phyloP scores from a whole-genome alignment of 2,113 vertebrate genomes.

The Malurus elegans region DNA sequence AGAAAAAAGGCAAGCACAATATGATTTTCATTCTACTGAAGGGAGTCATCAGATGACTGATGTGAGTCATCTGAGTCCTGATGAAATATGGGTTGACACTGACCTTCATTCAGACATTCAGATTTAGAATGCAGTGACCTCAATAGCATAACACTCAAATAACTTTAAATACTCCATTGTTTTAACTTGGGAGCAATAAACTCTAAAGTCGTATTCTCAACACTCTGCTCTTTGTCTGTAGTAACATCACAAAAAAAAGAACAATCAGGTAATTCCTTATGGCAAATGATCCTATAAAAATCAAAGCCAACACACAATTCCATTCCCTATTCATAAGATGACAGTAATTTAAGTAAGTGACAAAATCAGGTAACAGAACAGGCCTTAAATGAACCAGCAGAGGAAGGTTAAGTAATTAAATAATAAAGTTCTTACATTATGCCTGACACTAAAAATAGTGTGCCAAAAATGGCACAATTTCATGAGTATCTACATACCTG shows the following conservation, averaged over 20 bases:
- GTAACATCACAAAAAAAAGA: not conserved
- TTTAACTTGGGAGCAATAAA: not conserved
- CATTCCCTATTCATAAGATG: not conserved
- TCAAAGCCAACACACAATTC: not conserved
- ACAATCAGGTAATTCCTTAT: not conserved
- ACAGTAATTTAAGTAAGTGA: not conserved
- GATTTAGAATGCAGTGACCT: not conserved
- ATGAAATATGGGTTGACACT: conserved; percentile 1
- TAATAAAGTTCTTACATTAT: not conserved
- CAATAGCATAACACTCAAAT: not conserved
- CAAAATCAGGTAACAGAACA: not conserved
- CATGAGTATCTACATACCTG: conserved; percentile 77
- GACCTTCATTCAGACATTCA: conserved; percentile 31
- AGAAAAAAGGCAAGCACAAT: not conserved
- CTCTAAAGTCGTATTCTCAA: not conserved
- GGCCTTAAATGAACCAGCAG: not conserved
- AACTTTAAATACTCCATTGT: not conserved
- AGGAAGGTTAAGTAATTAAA: not conserved
- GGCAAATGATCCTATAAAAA: not conserved
- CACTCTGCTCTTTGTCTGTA: not conserved
- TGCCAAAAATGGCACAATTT: not conserved
- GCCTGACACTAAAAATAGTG: not conserved
- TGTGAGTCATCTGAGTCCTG: not conserved
- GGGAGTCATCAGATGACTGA: not conserved
- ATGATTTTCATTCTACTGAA: not conserved